phyloP scores from a whole-genome alignment of 2,113 vertebrate species.

The Albula goreensis region DNA sequence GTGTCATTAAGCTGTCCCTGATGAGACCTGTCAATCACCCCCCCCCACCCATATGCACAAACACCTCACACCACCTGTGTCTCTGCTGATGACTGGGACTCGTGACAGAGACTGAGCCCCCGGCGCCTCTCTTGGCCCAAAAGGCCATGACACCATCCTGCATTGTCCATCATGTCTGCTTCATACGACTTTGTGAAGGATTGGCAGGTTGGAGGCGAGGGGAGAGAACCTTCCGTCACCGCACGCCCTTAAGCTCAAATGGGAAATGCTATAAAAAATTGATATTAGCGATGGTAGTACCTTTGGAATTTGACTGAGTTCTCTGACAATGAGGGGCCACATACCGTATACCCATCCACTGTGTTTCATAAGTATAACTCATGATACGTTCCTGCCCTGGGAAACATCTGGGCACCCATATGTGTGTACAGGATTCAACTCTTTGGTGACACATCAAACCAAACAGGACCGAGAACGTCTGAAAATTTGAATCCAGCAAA shows the following conservation, averaged over 20 bases:
- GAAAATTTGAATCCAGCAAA: background rate
- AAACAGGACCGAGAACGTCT: background rate
- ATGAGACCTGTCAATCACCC: slow-evolving; percentile 78
- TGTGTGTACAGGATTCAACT: background rate
- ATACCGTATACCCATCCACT: background rate
- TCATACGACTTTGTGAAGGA: slow-evolving; percentile 10
- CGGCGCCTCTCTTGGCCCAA: slow-evolving; percentile 21
- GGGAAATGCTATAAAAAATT: background rate
- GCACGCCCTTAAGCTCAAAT: background rate
- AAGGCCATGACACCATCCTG: slow-evolving; percentile 26
- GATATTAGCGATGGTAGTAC: background rate
- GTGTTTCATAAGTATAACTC: background rate
- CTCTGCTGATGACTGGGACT: slow-evolving; percentile 46
- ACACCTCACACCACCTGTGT: slow-evolving; percentile 53
- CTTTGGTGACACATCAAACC: background rate
- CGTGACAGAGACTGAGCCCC: slow-evolving; percentile 35
- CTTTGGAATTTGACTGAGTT: background rate
- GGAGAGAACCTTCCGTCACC: background rate
- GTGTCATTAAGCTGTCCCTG: slow-evolving; percentile 73
- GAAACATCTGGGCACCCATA: background rate
- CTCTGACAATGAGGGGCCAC: background rate
- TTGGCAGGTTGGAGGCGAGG: background rate
- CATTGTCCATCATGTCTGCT: slow-evolving; percentile 59
- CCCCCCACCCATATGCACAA: slow-evolving; percentile 44
- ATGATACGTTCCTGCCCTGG: too few relatives aligned